Evolutionary conservation across 2,797 vertebrate genomes (phyloP).

Genomic region (Borostomias antarcticus): DNA sequence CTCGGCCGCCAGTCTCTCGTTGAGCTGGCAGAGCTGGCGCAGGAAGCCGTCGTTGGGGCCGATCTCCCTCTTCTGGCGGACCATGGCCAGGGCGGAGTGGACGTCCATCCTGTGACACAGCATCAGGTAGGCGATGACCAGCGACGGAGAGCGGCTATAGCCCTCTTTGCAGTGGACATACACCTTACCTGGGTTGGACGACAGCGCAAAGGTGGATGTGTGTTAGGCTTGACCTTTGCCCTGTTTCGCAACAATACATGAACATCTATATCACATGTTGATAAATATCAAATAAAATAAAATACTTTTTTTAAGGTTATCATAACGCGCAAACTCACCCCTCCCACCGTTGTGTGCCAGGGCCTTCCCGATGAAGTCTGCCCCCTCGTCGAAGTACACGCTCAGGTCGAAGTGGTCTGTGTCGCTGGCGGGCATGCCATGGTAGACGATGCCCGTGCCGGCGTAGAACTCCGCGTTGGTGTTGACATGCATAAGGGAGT

Average conservation of each 20-base stretch:
- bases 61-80: conserved; percentile 88
- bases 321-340: conserved; percentile 50
- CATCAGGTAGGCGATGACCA: conserved; percentile 95
- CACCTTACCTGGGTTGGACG: conserved; percentile 82
- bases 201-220: too few relatives aligned
- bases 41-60: conserved; percentile 96
- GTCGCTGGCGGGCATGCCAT: conserved; percentile 91
- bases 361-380: conserved; percentile 90
- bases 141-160: conserved; percentile 92
- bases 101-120: conserved; percentile 84
- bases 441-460: conserved; percentile 85
- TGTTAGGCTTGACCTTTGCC: too few relatives aligned
- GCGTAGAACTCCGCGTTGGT: conserved; percentile 87
- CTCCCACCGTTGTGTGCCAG: conserved; percentile 86
- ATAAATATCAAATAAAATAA: too few relatives aligned
- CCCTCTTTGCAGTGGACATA: conserved; percentile 95
- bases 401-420: conserved; percentile 92
- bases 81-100: conserved; percentile 78
- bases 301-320: background rate
- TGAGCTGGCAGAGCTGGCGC: conserved; percentile 88
- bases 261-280: too few relatives aligned
- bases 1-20: conserved; percentile 76
- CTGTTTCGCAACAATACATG: too few relatives aligned
- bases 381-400: conserved; percentile 88
- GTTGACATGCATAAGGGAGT: conserved; percentile 96